Evolutionary conservation across 2,113 vertebrate genomes (phyloP), one percentile per base, ranked within the genome.

Genomic region (Corynorhinus townsendii): DNA sequence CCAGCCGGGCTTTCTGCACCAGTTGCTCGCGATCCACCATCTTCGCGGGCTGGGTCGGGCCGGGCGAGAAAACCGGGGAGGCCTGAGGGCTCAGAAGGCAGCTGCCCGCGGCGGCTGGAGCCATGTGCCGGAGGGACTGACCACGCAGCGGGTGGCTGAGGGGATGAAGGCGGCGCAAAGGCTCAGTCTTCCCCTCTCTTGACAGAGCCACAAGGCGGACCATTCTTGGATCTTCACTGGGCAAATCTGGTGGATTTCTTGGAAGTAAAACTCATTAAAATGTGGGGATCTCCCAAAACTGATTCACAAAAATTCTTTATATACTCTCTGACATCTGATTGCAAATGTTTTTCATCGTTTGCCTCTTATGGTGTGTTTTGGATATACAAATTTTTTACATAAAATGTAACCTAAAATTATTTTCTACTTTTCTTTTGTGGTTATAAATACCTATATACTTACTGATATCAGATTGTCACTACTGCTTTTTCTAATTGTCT

Each of bases 1-100:
- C 99, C 99, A 99, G 99, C 98, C 99, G 98, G 98, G 99, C 99
- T 99, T 99, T 99, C 99, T 99, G 99, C 98, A 99, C 99, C 98
- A 99, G 99, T 99, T 99, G 99, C 98, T 99, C 99, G 97, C 99
- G 99, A 97, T 99, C 99, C 98, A 99, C 99, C 99, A 99, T 99
- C 97, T 98, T 98, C 97, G 76, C 94, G 91, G 89, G 91, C 91
- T 95, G 76, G 69, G 83, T 96, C 64, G 91, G 81, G 96, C 82
- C 75, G 83, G 76, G 56, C 35, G 56, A 86, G 71, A 68, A 86
- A 71, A 92, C 59, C 69, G 43, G 56, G 81, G 91, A n/a, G 66
- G 92, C 84, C 91, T 93, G 45, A 86, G 33, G 69, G 45, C 81
- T 85, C 24, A 12, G 73, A 85, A 33, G 66, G 47, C 75, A 66